These are phyloP conservation scores for Mobula hypostoma DNA, from an alignment of 2,113 vertebrate species.

Conservation along the genomic window DNA sequence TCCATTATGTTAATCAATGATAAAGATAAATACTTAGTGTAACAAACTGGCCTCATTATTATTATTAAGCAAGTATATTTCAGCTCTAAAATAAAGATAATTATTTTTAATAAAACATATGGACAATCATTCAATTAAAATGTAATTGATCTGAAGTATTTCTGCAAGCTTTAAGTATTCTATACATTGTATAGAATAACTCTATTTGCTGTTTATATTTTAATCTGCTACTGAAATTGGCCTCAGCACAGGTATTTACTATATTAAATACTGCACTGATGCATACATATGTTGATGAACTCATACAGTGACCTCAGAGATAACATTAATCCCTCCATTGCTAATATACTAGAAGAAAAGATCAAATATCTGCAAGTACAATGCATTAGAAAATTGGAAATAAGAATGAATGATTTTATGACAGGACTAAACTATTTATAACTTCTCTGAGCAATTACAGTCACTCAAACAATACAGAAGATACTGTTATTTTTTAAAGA, in stretches of 20 bases:
- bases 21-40: not conserved
- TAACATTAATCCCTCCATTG: not conserved
- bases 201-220: not conserved
- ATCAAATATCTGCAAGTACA: not conserved
- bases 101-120: not conserved
- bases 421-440: not conserved
- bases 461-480: not conserved
- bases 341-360: not conserved
- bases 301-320: not conserved
- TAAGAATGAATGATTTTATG: not conserved
- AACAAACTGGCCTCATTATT: not conserved
- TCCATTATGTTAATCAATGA: not conserved
- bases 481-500: not conserved
- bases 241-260: not conserved
- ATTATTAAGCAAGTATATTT: not conserved
- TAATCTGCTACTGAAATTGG: not conserved
- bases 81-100: not conserved
- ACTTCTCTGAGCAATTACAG: not conserved
- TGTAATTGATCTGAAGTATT: not conserved
- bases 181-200: not conserved
- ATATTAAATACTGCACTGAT: not conserved
- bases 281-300: not conserved
- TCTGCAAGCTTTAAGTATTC: not conserved
- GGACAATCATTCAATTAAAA: not conserved
- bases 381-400: not conserved